These are phyloP conservation scores for Parambassis ranga DNA, from an alignment of 2,797 vertebrate species.

Conservation along the genomic window DNA sequence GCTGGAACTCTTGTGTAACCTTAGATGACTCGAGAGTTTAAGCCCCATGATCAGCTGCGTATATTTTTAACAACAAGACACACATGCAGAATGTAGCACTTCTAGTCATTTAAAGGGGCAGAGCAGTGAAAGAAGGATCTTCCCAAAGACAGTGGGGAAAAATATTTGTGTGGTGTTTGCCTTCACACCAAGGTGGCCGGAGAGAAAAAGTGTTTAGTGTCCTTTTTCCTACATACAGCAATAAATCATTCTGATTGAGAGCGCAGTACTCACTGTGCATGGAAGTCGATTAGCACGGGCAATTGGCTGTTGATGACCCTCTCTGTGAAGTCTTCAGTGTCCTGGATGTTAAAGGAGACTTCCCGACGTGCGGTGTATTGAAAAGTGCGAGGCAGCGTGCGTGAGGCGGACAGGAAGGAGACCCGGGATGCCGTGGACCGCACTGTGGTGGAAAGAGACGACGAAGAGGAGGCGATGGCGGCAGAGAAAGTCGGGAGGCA, in stretches of 20 bases:
- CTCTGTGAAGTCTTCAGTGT: constrained; percentile 91
- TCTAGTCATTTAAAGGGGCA: not conserved
- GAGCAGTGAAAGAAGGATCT: not conserved
- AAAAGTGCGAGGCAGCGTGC: constrained; percentile 47
- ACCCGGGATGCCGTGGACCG: constrained; percentile 29
- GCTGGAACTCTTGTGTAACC: constrained; percentile 1
- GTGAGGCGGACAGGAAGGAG: constrained; percentile 52
- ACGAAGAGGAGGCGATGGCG: constrained; percentile 4
- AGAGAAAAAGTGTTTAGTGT: too few species aligned
- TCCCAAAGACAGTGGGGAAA: not conserved
- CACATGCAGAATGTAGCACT: not conserved
- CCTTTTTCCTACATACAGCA: not conserved
- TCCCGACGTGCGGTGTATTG: constrained; percentile 58
- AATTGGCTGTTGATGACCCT: constrained; percentile 90
- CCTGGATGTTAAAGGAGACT: constrained; percentile 91
- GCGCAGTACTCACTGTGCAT: constrained; percentile 92
- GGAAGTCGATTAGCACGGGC: constrained; percentile 93
- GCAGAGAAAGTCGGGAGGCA: constrained; percentile 44
- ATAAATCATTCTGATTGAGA: too few species aligned
- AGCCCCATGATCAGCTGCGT: not conserved
- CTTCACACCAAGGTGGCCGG: not conserved
- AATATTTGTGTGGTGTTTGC: not conserved
- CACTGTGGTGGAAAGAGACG: constrained; percentile 48
- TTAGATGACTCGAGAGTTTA: not conserved
- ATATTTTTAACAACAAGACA: constrained; percentile 19